Evolutionary conservation across 2,888 invertebrate genomes (phyloP).

Genomic region (Drosophila lacicola): DNA sequence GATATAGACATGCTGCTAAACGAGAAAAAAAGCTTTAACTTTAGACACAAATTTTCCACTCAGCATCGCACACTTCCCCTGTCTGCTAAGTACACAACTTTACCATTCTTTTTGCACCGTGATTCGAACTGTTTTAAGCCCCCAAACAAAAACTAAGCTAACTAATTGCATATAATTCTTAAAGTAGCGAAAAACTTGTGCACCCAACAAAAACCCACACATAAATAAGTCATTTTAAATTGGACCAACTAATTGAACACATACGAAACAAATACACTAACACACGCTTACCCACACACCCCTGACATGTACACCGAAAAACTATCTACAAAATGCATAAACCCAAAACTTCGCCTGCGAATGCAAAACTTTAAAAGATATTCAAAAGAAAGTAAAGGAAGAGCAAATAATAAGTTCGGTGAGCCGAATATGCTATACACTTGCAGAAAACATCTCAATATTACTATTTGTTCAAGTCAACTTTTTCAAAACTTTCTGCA

Average conservation of each 20-base stretch:
- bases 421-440: slow-evolving; percentile 17
- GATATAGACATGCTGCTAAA: slow-evolving; percentile 12
- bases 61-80: slow-evolving; percentile 27
- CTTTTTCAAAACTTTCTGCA: no score
- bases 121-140: slow-evolving; percentile 26
- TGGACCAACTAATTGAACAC: slow-evolving; percentile 10
- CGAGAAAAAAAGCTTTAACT: slow-evolving; percentile 17
- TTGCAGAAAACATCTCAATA: slow-evolving; percentile 1
- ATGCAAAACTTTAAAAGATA: not conserved
- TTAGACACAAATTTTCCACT: slow-evolving; percentile 23
- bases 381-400: not conserved
- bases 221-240: slow-evolving; percentile 9
- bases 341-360: slow-evolving; percentile 12
- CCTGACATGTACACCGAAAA: slow-evolving; percentile 16
- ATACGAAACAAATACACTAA: slow-evolving; percentile 17
- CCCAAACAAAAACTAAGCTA: slow-evolving; percentile 10
- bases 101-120: slow-evolving; percentile 55
- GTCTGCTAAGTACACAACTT: slow-evolving; percentile 31
- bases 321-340: not conserved
- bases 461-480: no score
- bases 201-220: slow-evolving; percentile 25
- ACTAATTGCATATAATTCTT: slow-evolving; percentile 35
- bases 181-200: slow-evolving; percentile 46
- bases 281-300: slow-evolving; percentile 17
- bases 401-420: slow-evolving; percentile 1